Conservation (phyloP, 2,888 invertebrate genomes). For the Parnassius apollo region DNA sequence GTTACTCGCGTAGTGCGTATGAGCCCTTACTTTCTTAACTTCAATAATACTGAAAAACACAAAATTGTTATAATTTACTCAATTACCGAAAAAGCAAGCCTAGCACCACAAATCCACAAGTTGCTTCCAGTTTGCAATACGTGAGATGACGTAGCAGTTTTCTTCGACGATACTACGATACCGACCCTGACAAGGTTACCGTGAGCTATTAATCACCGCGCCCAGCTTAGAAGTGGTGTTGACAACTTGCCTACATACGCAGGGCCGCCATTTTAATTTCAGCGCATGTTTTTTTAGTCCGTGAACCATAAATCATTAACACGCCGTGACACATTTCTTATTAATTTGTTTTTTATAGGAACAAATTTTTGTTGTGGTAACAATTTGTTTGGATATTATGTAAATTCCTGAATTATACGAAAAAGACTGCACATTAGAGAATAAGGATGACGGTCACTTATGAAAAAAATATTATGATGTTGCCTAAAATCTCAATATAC, state of each 20-base stretch:
- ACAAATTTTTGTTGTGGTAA: no score
- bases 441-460: no score
- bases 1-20: neutral
- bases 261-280: slow-evolving; percentile 41
- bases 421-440: no score
- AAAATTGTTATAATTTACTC: neutral
- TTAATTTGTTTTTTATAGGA: slow-evolving; percentile 9
- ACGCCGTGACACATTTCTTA: slow-evolving; percentile 13
- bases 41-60: no score
- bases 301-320: slow-evolving; percentile 30
- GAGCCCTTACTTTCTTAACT: neutral
- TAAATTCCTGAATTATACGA: no score
- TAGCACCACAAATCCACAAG: slow-evolving; percentile 4
- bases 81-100: slow-evolving; percentile 13
- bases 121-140: slow-evolving; percentile 19
- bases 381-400: no score
- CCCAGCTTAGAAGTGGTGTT: slow-evolving; percentile 39
- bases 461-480: no score
- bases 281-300: slow-evolving; percentile 29
- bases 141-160: slow-evolving; percentile 32
- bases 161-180: slow-evolving; percentile 33
- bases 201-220: slow-evolving; percentile 43
- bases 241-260: slow-evolving; percentile 43
- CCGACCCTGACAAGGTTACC: slow-evolving; percentile 41
- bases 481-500: no score